Conservation (phyloP, 2,797 vertebrate genomes). For the Alfaro cultratus region DNA sequence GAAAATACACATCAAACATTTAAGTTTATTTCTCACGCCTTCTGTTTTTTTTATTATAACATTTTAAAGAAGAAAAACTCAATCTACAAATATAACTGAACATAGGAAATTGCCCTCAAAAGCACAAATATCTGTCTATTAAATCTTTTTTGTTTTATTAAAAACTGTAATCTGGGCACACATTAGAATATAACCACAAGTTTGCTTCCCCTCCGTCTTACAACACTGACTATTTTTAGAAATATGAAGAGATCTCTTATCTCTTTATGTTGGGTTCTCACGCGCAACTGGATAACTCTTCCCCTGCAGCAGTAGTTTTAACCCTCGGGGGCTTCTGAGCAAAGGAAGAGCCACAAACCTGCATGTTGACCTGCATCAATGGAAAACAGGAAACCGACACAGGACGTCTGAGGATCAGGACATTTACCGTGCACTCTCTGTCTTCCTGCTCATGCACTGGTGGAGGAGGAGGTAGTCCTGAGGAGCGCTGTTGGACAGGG, state of each 20-base stretch:
- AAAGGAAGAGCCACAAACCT: slow-evolving; percentile 71
- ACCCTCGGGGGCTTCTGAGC: slow-evolving; percentile 42
- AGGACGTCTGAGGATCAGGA: slow-evolving; percentile 67
- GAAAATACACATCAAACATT: background rate
- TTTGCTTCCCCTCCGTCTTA: background rate
- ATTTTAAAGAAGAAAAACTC: background rate
- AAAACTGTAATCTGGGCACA: background rate
- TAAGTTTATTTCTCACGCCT: background rate
- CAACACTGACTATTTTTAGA: background rate
- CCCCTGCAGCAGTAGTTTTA: slow-evolving; percentile 35
- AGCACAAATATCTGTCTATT: background rate
- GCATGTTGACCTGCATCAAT: slow-evolving; percentile 75
- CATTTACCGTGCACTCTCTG: slow-evolving; percentile 91
- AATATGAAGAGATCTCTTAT: slow-evolving; percentile 9
- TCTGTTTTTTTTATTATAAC: background rate
- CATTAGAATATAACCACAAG: background rate
- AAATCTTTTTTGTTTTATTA: background rate
- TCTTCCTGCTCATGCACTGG: slow-evolving; percentile 97
- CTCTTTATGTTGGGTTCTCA: slow-evolving; percentile 7
- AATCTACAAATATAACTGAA: background rate
- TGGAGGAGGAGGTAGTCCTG: slow-evolving; percentile 99
- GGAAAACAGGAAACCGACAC: slow-evolving; percentile 77
- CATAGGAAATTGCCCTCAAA: background rate
- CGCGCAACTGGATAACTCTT: slow-evolving; percentile 4
- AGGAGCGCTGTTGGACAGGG: slow-evolving; percentile 93